Base-by-base conservation (phyloP, 2,113 vertebrate species). In the Agelaius tricolor region DNA sequence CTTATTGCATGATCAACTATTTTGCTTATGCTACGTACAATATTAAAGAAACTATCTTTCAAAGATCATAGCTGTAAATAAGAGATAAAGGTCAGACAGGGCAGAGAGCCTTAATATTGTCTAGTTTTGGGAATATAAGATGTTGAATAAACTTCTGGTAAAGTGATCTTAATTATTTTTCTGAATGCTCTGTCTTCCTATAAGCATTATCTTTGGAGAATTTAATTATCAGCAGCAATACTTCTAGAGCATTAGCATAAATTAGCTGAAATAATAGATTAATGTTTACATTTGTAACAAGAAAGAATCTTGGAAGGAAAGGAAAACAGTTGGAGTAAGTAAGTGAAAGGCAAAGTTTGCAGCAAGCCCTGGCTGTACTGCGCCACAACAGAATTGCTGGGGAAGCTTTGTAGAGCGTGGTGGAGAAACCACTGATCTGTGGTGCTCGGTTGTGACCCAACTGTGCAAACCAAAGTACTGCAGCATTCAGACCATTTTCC, bases 361-460 rank as follows among this genome's bases (percentile, higher is more conserved):
- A 47, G 58, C 33, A 71, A 62, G 43, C 10, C 15, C 41, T 67
- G 55, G 15, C 44, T 74, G 39, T 49, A 19, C 31, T 39, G 43
- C 1, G 0, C 1, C 1, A 1, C n/a, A 74, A 49, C 21, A 68
- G 65, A 69, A 61, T 21, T 55, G 24, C 55, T 55, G 72, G 33
- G 65, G 84, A 74, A 59, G 41, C 11, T 35, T 44, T 2, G 3
- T 47, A 14, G 46, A 41, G n/a, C 37, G 35, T n/a, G 5, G 21
- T 11, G 35, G 35, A 43, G 44, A 46, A 17, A 21, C 6, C 30
- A 2, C 15, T 15, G n/a, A 31, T 0, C 0, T 4, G 2, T 26
- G 13, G 20, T 24, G 43, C 37, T 80, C 0, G 0, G 10, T 3
- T 49, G n/a, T 8, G 37, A 9, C 26, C 16, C 5, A 23, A 6